phyloP scores from a whole-genome alignment of 2,888 invertebrate genomes.

The Tolmerus cingulatus region DNA sequence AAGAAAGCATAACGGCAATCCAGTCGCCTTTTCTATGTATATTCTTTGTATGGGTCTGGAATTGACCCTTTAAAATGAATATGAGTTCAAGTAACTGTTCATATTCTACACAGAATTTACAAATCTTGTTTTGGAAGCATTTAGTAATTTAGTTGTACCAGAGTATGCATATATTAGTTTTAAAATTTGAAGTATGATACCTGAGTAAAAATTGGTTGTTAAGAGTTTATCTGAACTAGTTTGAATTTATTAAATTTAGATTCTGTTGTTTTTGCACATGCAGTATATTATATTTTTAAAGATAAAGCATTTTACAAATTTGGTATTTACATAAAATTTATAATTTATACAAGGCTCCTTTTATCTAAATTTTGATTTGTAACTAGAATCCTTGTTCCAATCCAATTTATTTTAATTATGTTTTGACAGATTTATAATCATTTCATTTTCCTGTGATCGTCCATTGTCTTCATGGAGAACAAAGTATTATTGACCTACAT shows the following conservation, averaged over 20 bases:
- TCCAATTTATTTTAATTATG: neutral
- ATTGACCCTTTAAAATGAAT: neutral
- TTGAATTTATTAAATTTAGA: neutral
- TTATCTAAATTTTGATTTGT: neutral
- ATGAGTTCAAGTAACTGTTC: neutral
- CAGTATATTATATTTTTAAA: neutral
- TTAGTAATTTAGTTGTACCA: neutral
- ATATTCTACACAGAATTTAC: neutral
- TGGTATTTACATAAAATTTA: neutral
- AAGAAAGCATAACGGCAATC: too few species aligned
- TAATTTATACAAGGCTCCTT: neutral
- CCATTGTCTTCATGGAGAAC: conserved; percentile 50
- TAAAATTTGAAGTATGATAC: neutral
- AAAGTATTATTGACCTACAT: conserved; percentile 43
- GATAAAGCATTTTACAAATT: neutral
- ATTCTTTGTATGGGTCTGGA: neutral
- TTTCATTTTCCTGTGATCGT: conserved; percentile 49
- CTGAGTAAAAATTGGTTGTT: conserved; percentile 9
- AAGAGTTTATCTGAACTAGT: neutral
- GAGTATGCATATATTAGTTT: neutral
- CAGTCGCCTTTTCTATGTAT: too few species aligned
- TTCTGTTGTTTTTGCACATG: conserved; percentile 4
- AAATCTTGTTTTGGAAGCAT: neutral
- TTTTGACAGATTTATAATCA: conserved; percentile 30
- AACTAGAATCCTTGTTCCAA: neutral